Evolutionary conservation across 2,113 vertebrate species (phyloP).

Genomic region (Eurystomus gularis): DNA sequence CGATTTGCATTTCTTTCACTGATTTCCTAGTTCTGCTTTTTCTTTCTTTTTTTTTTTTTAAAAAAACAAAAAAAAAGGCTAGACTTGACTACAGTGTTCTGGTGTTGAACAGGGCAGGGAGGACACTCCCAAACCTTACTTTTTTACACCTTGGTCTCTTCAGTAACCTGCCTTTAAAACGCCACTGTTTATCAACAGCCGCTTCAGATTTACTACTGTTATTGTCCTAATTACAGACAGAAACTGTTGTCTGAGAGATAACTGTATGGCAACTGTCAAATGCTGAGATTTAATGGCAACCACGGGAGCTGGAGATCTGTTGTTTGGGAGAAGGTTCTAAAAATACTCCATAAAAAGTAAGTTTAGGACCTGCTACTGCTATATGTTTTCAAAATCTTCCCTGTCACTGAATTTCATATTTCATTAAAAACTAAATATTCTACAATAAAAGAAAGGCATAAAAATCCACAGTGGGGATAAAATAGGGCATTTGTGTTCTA

Average conservation of each 20-base stretch:
- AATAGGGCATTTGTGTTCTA: background rate
- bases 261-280: conserved; percentile 30
- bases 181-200: background rate
- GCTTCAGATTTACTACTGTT: background rate
- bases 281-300: conserved; percentile 34
- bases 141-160: background rate
- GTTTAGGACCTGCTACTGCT: background rate
- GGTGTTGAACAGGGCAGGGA: background rate
- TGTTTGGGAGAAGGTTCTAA: conserved; percentile 33
- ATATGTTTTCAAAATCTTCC: background rate
- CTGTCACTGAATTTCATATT: background rate
- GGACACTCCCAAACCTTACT: background rate
- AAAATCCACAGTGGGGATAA: background rate
- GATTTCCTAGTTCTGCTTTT: background rate
- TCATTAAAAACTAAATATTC: background rate
- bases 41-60: background rate
- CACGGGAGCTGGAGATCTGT: background rate
- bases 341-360: background rate
- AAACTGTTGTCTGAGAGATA: background rate
- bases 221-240: conserved; percentile 7
- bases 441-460: background rate
- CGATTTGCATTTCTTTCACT: background rate
- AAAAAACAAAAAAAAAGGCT: no score
- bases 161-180: background rate
- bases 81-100: background rate